phyloP scores from a whole-genome alignment of 2,888 invertebrate genomes.

The Zeuzera pyrina region DNA sequence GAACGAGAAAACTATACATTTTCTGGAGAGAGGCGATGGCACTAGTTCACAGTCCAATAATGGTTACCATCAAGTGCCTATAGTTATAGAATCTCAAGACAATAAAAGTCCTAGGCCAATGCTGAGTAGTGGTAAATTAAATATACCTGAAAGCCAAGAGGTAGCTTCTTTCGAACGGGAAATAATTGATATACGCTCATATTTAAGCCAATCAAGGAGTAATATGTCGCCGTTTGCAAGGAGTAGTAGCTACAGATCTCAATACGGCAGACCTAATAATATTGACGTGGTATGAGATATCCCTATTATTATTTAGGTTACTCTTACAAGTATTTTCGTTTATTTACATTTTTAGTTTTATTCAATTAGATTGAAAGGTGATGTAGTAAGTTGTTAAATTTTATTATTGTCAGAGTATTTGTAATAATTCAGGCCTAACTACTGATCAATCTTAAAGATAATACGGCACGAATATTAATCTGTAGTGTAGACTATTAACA shows the following conservation, averaged over 20 bases:
- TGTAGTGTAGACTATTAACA: no score
- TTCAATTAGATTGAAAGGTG: no score
- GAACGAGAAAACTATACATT: slow-evolving; percentile 47
- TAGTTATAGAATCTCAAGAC: slow-evolving; percentile 73
- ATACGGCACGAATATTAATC: no score
- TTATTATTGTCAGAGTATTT: no score
- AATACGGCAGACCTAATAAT: slow-evolving; percentile 75
- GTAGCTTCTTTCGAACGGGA: slow-evolving; percentile 73
- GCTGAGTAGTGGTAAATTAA: slow-evolving; percentile 52
- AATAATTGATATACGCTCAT: slow-evolving; percentile 80
- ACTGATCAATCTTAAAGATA: no score
- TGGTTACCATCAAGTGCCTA: slow-evolving; percentile 78
- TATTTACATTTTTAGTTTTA: no score
- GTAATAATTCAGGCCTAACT: no score
- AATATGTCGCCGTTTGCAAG: slow-evolving; percentile 81
- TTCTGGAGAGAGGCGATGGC: slow-evolving; percentile 44
- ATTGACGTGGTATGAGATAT: slow-evolving; percentile 58
- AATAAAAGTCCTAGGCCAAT: slow-evolving; percentile 33
- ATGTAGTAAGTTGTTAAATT: no score
- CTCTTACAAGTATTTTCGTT: no score
- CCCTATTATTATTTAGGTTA: no score
- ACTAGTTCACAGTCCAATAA: slow-evolving; percentile 40
- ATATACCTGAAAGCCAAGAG: slow-evolving; percentile 61
- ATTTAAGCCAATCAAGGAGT: slow-evolving; percentile 81
- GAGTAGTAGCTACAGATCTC: slow-evolving; percentile 80